Evolutionary conservation across 2,113 vertebrate species (phyloP).

Genomic region (Tragulus kanchil): DNA sequence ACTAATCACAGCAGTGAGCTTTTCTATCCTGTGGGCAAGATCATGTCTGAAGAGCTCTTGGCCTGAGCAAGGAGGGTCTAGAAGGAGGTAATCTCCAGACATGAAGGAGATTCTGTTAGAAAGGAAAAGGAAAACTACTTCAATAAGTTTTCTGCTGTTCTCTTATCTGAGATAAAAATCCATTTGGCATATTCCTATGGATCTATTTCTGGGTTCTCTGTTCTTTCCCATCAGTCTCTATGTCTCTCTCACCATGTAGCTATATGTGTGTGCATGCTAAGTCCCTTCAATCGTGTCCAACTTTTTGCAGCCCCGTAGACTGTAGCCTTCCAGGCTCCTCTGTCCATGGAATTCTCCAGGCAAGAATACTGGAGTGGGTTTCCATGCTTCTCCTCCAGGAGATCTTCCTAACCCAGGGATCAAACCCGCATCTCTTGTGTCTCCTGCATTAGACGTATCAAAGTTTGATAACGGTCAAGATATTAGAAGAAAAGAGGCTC

Average conservation of each 20-base stretch:
- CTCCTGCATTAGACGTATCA: neutral
- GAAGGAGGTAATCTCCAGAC: neutral
- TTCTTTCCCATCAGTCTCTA: neutral
- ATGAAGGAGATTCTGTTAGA: neutral
- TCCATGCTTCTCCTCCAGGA: too few relatives aligned
- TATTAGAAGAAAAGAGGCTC: neutral
- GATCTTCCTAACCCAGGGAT: too few relatives aligned
- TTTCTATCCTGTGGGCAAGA: neutral
- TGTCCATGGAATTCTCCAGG: too few relatives aligned
- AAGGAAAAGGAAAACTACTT: neutral
- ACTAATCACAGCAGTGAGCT: neutral
- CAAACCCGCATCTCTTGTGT: neutral
- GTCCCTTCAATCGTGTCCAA: too few relatives aligned
- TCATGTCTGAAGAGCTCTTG: neutral
- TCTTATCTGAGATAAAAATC: neutral
- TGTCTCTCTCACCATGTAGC: neutral
- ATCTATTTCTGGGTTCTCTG: neutral
- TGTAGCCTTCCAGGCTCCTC: too few relatives aligned
- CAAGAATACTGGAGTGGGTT: too few relatives aligned
- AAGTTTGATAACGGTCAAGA: neutral
- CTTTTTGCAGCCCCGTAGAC: too few relatives aligned
- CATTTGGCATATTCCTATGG: neutral
- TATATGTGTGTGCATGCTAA: neutral
- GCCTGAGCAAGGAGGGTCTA: neutral
- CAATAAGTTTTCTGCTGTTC: too few relatives aligned